Percentiles rank a stretch among this genome's conserved stretches.
phyloP scores from a whole-genome alignment of 2,888 invertebrate genomes.

The Pterostichus niger region DNA sequence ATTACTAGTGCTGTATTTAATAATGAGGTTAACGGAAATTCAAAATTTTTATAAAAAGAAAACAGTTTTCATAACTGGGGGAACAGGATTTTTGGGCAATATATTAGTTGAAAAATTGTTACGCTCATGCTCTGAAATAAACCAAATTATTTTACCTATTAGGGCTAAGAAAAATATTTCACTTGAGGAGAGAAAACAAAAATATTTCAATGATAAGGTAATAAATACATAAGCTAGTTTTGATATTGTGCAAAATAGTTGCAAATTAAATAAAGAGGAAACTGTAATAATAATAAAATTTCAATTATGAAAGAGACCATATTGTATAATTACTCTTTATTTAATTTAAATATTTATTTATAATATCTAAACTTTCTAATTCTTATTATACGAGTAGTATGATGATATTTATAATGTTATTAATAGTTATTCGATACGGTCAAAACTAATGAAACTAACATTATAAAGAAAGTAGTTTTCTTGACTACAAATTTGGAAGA shows the following conservation, averaged over 20 bases:
- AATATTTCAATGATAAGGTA: constrained; percentile 22
- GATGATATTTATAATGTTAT: too few species aligned
- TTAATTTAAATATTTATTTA: too few species aligned
- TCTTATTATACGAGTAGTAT: too few species aligned
- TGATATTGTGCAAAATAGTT: too few species aligned
- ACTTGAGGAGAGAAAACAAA: background rate
- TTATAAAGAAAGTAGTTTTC: constrained; percentile 14
- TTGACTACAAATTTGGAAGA: background rate
- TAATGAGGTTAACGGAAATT: background rate
- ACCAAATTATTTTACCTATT: background rate
- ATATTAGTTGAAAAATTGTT: constrained; percentile 48
- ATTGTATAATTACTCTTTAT: too few species aligned
- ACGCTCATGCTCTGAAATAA: constrained; percentile 14
- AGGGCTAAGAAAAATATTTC: background rate
- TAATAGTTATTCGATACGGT: background rate
- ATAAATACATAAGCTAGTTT: background rate
- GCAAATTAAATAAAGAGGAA: background rate
- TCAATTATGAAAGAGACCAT: too few species aligned
- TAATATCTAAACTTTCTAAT: too few species aligned
- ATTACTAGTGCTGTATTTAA: too few species aligned
- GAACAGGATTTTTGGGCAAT: constrained; percentile 21
- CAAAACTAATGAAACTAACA: background rate
- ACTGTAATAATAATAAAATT: too few species aligned
- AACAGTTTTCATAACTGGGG: constrained; percentile 28
- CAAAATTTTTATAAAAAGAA: constrained; percentile 31